Percentiles rank a stretch among this genome's conserved stretches.
These are phyloP conservation scores for Phyto melanocephala DNA, from an alignment of 2,888 invertebrate genomes.

Conservation along the genomic window DNA sequence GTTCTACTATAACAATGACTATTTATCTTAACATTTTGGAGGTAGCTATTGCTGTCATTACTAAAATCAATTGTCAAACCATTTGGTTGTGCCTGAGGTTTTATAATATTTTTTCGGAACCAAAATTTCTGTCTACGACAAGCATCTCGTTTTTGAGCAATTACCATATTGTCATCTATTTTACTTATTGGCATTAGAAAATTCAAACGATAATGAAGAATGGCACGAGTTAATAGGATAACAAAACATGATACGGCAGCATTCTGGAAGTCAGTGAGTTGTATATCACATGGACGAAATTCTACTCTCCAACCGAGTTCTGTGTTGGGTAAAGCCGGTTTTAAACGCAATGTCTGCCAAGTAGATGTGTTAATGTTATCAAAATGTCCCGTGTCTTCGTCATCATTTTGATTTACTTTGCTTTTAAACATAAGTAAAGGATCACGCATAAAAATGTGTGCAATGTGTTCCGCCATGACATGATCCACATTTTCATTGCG, in stretches of 20 bases:
- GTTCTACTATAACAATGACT: constrained; percentile 64
- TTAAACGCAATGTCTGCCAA: constrained; percentile 99
- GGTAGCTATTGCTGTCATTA: neutral
- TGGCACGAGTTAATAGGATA: constrained; percentile 96
- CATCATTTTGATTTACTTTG: constrained; percentile 95
- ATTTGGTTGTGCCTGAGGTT: constrained; percentile 58
- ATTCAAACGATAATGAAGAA: constrained; percentile 96
- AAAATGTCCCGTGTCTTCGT: constrained; percentile 97
- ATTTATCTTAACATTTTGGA: neutral
- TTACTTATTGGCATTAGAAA: constrained; percentile 98
- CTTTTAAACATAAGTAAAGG: constrained; percentile 97
- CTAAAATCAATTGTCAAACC: constrained; percentile 7
- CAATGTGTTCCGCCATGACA: constrained; percentile 95
- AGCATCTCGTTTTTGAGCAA: constrained; percentile 95
- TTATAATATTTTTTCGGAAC: constrained; percentile 90
- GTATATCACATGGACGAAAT: constrained; percentile 98
- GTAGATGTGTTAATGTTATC: constrained; percentile 99
- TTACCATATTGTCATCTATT: constrained; percentile 98
- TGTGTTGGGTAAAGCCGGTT: constrained; percentile 97
- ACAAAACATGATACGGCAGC: constrained; percentile 99
- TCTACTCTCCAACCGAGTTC: constrained; percentile 99
- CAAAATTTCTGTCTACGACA: constrained; percentile 91
- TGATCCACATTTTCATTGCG: constrained; percentile 94
- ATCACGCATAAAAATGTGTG: constrained; percentile 98
- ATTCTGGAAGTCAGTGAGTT: constrained; percentile 99